Evolutionary conservation across 2,888 invertebrate species (phyloP), one percentile per base, ranked within the genome.

Genomic region (Agrochola litura): DNA sequence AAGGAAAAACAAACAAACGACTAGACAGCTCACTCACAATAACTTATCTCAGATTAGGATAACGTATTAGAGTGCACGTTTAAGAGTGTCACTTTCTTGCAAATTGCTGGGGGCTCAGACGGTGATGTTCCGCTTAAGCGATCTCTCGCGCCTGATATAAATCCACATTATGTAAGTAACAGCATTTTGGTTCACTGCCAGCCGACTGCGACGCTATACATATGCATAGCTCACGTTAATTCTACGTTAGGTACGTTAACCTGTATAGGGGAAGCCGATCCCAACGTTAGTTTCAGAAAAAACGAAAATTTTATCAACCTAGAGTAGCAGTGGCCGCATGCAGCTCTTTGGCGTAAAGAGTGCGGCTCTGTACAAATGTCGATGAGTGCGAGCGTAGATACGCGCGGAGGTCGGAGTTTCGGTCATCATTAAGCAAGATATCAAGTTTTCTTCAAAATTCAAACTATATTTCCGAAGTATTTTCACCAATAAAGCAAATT

Each of bases 121-220:
- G 91, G 78, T 69, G 82, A 79, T 84, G 86, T 82, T 84, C 82
- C 84, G 73, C 80, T 80, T 81, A 72, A 84, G 78, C 88, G 83
- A 90, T 90, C 90, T 91, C 91, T 91, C 91, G 90, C 91, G 90
- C 89, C 90, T 92, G 90, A 89, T 93, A 94, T 96, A 95, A 95
- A 95, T 95, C 94, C 93, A 92, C 91, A 95, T 95, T 95, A 95
- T 94, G 92, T 94, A 93, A 93, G 94, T 94, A 92, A 95, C 95
- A 95, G 91, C 94, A 93, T 93, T 94, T 95, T 96, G 96, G 96
- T 95, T 92, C 94, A 91, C 89, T 96, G 96, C 96, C 96, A 96
- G 94, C 93, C 92, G 93, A 92, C 93, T 88, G 77, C 84, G 87
- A 79, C 84, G 76, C 22, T 86, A 76, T 85, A 60, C 52, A 86